Evolutionary conservation across 2,797 vertebrate genomes (phyloP).

Genomic region (Eulemur coronatus): DNA sequence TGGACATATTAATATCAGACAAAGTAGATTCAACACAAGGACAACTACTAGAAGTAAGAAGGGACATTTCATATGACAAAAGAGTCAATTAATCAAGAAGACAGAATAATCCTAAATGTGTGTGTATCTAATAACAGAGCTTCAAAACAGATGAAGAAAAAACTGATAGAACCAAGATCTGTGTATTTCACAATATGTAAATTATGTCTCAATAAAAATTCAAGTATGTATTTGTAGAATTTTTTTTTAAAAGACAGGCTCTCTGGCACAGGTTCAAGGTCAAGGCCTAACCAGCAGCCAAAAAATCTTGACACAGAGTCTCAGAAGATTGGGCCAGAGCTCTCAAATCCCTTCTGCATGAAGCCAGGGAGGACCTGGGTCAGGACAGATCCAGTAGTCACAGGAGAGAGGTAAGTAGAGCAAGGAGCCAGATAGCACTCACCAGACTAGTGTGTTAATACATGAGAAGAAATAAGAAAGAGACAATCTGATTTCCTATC

Average conservation of each 20-base stretch:
- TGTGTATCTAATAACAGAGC: not conserved
- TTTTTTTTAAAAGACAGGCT: not conserved
- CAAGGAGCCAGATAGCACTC: not conserved
- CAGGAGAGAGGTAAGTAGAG: not conserved
- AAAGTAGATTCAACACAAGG: not conserved
- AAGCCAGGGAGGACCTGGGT: not conserved
- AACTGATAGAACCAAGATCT: not conserved
- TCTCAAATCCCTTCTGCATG: not conserved
- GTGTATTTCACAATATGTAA: not conserved
- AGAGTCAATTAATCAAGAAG: not conserved
- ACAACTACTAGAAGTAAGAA: not conserved
- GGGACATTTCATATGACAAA: not conserved
- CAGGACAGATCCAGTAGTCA: not conserved
- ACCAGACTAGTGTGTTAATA: not conserved
- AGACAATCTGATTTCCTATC: not conserved
- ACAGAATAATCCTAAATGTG: not conserved
- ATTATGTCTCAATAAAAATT: not conserved
- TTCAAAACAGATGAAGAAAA: slow-evolving; percentile 24
- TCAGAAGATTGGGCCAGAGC: not conserved
- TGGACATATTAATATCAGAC: not conserved
- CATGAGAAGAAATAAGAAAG: not conserved
- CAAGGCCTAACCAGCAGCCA: not conserved
- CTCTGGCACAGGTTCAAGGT: not conserved
- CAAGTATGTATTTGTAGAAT: not conserved
- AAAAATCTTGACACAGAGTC: not conserved